A percentile compares a stretch with the other conserved stretches of the same genome.
Conservation (phyloP, 2,113 vertebrate species). For the Chionodraco myersi region DNA sequence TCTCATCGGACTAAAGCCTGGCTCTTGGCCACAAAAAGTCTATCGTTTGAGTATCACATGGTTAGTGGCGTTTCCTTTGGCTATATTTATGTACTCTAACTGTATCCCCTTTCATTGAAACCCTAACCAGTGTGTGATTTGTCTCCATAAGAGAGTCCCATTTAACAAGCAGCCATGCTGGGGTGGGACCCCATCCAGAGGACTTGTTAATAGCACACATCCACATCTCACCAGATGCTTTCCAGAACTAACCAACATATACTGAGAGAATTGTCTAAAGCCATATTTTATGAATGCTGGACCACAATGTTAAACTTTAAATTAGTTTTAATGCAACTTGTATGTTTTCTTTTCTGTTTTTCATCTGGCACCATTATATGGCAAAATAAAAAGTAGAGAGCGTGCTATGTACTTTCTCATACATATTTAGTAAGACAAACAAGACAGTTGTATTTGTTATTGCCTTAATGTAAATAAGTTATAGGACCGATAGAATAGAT, state of each 20-base stretch:
- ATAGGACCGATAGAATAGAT: not conserved
- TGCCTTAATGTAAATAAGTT: conserved; percentile 13
- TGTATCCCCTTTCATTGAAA: conserved; percentile 82
- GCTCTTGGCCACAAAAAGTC: conserved; percentile 67
- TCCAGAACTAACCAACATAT: conserved; percentile 70
- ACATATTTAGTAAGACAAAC: conserved; percentile 14
- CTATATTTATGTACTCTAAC: conserved; percentile 82
- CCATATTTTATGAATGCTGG: conserved; percentile 63
- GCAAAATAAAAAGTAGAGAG: conserved; percentile 27
- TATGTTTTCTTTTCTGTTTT: conserved; percentile 26
- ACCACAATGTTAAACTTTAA: conserved; percentile 46
- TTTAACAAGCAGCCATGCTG: conserved; percentile 83
- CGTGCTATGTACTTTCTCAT: conserved; percentile 3
- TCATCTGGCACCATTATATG: not conserved
- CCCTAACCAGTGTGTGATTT: conserved; percentile 77
- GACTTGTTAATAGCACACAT: conserved; percentile 81
- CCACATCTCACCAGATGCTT: conserved; percentile 81
- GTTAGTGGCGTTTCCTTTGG: conserved; percentile 75
- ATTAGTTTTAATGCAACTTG: conserved; percentile 52
- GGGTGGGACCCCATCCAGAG: conserved; percentile 75
- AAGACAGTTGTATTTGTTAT: not conserved
- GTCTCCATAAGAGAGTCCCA: conserved; percentile 81
- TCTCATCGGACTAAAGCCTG: conserved; percentile 65
- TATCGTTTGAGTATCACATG: conserved; percentile 72
- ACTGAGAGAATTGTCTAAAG: conserved; percentile 66